These are phyloP conservation scores for Zaprionus camerounensis DNA, from an alignment of 1,140 invertebrate species.

Conservation along the genomic window DNA sequence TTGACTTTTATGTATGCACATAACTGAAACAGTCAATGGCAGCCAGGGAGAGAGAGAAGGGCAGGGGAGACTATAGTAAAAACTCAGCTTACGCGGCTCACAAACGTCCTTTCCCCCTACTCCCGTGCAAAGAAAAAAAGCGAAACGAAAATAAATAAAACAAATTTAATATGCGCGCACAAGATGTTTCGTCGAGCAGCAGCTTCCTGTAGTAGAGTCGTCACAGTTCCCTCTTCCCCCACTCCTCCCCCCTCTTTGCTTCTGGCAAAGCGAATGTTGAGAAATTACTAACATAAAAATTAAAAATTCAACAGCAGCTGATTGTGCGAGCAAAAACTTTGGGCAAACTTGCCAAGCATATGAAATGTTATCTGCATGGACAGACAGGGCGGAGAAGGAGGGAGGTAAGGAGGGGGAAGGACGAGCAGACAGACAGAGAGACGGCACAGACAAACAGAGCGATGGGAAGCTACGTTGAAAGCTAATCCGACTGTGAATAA, in stretches of 20 bases:
- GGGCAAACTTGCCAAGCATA: slow-evolving; percentile 48
- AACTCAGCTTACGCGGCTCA: slow-evolving; percentile 34
- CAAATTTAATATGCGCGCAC: slow-evolving; percentile 79
- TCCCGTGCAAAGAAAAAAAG: slow-evolving; percentile 19
- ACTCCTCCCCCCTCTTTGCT: too few species aligned
- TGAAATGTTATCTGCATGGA: slow-evolving; percentile 7
- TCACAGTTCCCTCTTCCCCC: neutral
- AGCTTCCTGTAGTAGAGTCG: slow-evolving; percentile 41
- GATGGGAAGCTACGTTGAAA: slow-evolving; percentile 36
- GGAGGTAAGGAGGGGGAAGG: neutral
- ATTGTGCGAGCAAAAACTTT: slow-evolving; percentile 65
- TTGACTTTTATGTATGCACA: slow-evolving; percentile 29
- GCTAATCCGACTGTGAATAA: slow-evolving; percentile 44
- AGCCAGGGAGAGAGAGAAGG: neutral
- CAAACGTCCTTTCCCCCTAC: slow-evolving; percentile 55
- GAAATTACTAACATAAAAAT: slow-evolving; percentile 83
- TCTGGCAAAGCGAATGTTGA: slow-evolving; percentile 56
- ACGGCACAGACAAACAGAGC: slow-evolving; percentile 8
- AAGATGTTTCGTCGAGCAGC: slow-evolving; percentile 70
- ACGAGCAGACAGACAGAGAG: neutral
- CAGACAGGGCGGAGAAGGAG: neutral
- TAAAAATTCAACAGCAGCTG: slow-evolving; percentile 82
- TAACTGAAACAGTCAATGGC: slow-evolving; percentile 45
- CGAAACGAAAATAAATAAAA: slow-evolving; percentile 58
- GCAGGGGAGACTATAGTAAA: slow-evolving; percentile 22